Conservation (phyloP, 2,113 vertebrate genomes). For the Danio rerio region GRCz12tu NC_133180.1:65606501-65607000, state of each 20-base stretch:
- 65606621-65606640: too few relatives aligned
- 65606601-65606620: too few relatives aligned
- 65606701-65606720: not conserved
- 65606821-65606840: not conserved
- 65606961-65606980: constrained; percentile 26
- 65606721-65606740: not conserved
- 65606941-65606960: constrained; percentile 32
- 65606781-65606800: not conserved
- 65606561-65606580: too few relatives aligned
- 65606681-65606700: not conserved
- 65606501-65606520: too few relatives aligned
- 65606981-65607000: constrained; percentile 43
- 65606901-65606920: constrained; percentile 18
- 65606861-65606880: not conserved
- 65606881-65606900: constrained; percentile 5
- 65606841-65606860: not conserved
- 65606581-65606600: too few relatives aligned
- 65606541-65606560: too few relatives aligned
- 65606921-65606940: constrained; percentile 7
- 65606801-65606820: not conserved
- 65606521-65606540: too few relatives aligned
- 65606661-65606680: not conserved
- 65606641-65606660: too few relatives aligned
- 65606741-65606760: not conserved
- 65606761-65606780: not conserved